Percentiles rank a stretch among this genome's conserved stretches.
phyloP scores from a whole-genome alignment of 1,140 invertebrate genomes.

The Philopotamus ludificatus region DNA sequence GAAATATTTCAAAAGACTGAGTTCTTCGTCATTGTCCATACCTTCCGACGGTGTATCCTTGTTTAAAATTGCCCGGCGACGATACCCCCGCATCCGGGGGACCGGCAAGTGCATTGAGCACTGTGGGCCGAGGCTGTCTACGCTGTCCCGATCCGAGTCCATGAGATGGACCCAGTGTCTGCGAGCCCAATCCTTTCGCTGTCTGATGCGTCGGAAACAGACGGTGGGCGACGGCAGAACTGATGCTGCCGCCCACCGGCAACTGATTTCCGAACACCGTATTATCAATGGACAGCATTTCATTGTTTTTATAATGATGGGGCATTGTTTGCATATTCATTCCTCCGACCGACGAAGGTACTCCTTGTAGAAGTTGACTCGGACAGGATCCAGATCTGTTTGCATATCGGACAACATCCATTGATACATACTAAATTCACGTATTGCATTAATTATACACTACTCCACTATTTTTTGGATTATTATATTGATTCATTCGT shows the following conservation, averaged over 20 bases:
- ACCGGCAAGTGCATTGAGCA: slow-evolving; percentile 43
- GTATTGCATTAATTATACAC: neutral
- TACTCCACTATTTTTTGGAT: no score
- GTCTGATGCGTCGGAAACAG: slow-evolving; percentile 29
- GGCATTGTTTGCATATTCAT: slow-evolving; percentile 8
- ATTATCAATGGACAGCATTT: slow-evolving; percentile 6
- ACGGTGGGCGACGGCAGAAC: slow-evolving; percentile 38
- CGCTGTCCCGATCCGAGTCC: slow-evolving; percentile 48
- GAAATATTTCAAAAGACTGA: no score
- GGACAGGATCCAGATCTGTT: slow-evolving; percentile 87
- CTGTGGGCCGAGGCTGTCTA: slow-evolving; percentile 59
- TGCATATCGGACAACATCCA: neutral
- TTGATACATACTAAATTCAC: neutral
- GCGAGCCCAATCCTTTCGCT: slow-evolving; percentile 14
- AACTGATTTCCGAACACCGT: slow-evolving; percentile 3
- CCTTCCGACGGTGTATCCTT: slow-evolving; percentile 21
- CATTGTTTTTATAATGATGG: slow-evolving; percentile 1
- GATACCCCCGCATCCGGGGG: slow-evolving; percentile 12
- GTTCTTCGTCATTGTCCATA: no score
- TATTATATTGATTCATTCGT: no score
- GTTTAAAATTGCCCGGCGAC: slow-evolving; percentile 2
- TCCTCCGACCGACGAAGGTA: slow-evolving; percentile 47
- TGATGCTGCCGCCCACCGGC: slow-evolving; percentile 29
- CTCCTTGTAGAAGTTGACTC: slow-evolving; percentile 74
- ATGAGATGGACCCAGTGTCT: slow-evolving; percentile 46